These are phyloP conservation scores for Muntiacus reevesi DNA, from an alignment of 2,113 vertebrate species.

Conservation along the genomic window DNA sequence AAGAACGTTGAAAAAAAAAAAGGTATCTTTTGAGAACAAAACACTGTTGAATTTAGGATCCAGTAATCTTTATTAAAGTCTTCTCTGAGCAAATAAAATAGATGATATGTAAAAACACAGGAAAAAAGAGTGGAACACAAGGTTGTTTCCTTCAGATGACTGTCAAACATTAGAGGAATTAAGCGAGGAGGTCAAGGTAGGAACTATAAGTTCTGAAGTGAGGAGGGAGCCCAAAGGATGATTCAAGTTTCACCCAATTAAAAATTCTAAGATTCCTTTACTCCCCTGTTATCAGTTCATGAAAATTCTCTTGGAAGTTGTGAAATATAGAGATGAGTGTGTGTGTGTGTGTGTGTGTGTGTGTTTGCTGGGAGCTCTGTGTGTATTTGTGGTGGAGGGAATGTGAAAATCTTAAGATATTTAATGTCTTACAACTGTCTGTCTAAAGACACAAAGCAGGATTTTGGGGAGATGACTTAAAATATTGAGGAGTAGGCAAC, in stretches of 20 bases:
- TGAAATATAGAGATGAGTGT: background rate
- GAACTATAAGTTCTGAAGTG: background rate
- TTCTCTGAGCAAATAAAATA: background rate
- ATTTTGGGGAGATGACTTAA: background rate
- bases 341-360: background rate
- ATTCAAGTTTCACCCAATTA: background rate
- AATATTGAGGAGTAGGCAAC: background rate
- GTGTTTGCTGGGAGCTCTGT: rapidly evolving
- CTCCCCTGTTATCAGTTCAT: background rate
- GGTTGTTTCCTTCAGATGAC: background rate
- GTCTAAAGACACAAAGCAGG: background rate
- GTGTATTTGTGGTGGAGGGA: background rate
- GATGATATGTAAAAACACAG: background rate
- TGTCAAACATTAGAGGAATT: background rate
- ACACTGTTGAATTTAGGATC: background rate
- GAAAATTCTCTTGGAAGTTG: background rate
- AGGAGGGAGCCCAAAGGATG: background rate
- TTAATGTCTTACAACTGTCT: background rate
- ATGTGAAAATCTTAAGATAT: background rate
- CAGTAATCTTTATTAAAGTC: background rate
- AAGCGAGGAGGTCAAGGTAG: background rate
- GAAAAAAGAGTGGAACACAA: background rate
- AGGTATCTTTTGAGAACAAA: constrained; percentile 14
- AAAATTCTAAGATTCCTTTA: background rate
- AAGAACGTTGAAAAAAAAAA: constrained; percentile 52